These are phyloP conservation scores for Drosophila teissieri DNA, from an alignment of 1,140 invertebrate genomes.

Conservation along the genomic window DNA sequence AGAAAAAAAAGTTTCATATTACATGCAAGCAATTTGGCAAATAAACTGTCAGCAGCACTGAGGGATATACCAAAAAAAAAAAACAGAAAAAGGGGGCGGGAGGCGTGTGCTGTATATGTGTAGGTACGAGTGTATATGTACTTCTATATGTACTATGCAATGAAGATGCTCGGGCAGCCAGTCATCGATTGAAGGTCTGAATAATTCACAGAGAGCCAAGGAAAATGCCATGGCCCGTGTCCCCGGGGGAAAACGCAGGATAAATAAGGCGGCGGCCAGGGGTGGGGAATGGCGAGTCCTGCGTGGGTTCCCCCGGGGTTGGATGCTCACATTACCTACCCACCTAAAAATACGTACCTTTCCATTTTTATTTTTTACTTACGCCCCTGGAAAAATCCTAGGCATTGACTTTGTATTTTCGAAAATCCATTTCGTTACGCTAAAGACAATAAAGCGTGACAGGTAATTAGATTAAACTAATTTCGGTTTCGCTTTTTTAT, in stretches of 20 bases:
- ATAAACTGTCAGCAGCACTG: slow-evolving; percentile 76
- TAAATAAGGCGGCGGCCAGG: slow-evolving; percentile 54
- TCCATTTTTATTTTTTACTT: background rate
- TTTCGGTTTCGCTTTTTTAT: slow-evolving; percentile 73
- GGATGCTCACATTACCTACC: slow-evolving; percentile 47
- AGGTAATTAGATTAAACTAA: slow-evolving; percentile 84
- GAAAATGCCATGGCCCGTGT: slow-evolving; percentile 55
- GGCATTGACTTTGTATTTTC: slow-evolving; percentile 22
- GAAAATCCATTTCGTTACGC: slow-evolving; percentile 56
- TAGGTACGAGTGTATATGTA: background rate
- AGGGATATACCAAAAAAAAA: slow-evolving; percentile 10
- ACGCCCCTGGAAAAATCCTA: slow-evolving; percentile 2
- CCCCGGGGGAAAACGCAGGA: slow-evolving; percentile 64
- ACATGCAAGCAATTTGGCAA: slow-evolving; percentile 80
- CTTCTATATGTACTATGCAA: slow-evolving; percentile 3
- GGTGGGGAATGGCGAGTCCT: slow-evolving; percentile 12
- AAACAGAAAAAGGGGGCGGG: slow-evolving; percentile 2
- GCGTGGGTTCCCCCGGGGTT: slow-evolving; percentile 49
- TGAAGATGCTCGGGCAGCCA: slow-evolving; percentile 45
- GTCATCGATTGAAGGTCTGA: slow-evolving; percentile 68
- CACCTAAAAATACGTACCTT: slow-evolving; percentile 19
- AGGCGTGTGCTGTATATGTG: background rate
- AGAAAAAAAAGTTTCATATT: slow-evolving; percentile 74
- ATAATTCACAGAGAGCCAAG: slow-evolving; percentile 62
- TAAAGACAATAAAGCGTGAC: slow-evolving; percentile 73